A percentile compares a stretch with the other conserved stretches of the same genome.
phyloP scores from a whole-genome alignment of 2,888 invertebrate genomes.

The Tinea semifulvella region DNA sequence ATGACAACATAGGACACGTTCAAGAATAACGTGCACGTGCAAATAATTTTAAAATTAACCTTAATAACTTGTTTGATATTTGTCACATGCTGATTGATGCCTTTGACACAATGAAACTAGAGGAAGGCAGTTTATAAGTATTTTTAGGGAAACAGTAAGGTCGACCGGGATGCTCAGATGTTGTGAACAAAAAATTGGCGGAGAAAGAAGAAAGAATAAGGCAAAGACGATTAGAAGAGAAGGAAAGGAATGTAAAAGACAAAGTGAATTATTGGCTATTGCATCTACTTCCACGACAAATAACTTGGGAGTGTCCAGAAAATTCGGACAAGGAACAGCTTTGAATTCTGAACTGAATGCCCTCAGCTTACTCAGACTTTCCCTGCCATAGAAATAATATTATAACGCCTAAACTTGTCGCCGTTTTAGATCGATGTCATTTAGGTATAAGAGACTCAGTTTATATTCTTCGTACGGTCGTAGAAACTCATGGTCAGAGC shows the following conservation, averaged over 20 bases:
- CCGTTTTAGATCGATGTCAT: conserved; percentile 3
- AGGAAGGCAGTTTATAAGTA: conserved; percentile 25
- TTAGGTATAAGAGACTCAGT: conserved; percentile 9
- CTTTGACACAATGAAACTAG: conserved; percentile 23
- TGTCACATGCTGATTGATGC: conserved; percentile 21
- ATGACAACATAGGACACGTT: conserved; percentile 20
- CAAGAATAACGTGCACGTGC: conserved; percentile 16
- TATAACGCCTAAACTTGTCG: conserved; percentile 5
- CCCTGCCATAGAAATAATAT: neutral
- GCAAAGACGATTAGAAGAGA: conserved; percentile 7
- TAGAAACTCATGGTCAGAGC: conserved; percentile 9
- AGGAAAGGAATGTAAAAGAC: conserved; percentile 6
- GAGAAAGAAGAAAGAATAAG: conserved; percentile 23
- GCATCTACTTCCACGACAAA: conserved; percentile 7
- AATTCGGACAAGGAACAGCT: conserved; percentile 15
- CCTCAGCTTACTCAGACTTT: too few species aligned
- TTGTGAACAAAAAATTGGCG: conserved; percentile 25
- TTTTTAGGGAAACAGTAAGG: conserved; percentile 24
- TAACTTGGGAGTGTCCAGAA: conserved; percentile 11
- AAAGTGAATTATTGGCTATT: conserved; percentile 13
- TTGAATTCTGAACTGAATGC: conserved; percentile 8
- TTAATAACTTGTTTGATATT: conserved; percentile 23
- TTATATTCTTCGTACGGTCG: conserved; percentile 4
- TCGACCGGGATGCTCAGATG: conserved; percentile 23
- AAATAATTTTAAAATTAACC: conserved; percentile 20